Evolutionary conservation across 35 echinoderm and acorn worm genomes (phyloP), one percentile per base, ranked within the genome.

Genomic region (Apostichopus japonicus): DNA sequence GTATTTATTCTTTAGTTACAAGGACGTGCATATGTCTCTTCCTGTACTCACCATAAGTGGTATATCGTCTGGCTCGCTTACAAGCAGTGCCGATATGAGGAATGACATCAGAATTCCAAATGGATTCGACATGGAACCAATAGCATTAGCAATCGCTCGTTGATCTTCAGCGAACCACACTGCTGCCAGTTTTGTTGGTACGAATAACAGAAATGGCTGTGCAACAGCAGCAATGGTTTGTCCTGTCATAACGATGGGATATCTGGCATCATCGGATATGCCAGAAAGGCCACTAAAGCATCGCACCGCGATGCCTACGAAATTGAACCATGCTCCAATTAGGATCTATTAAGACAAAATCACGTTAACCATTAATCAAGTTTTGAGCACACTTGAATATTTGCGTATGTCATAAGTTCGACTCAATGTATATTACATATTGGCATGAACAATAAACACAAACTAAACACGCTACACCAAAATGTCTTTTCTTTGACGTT

Each of bases 121-220:
- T 15, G 97, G 97, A 78, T 99, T 96, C 19, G 95, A 80, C 95
- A 96, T 96, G 9, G 97, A 95, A 17, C 93, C 97, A 22, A 99
- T 91, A 23, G 93, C 94, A 71, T 99, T 96, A 2, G 95, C 97
- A 11, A 92, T 94, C 8, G 95, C 94, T 72, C 97, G 65, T 56
- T 99, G 97, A 53, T 95, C 92, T 17, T 95, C 97, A 6, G 92
- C 76, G 56, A 99, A 99, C 97, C 97, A 99, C 7, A 92, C 62
- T 11, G 97, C 97, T 4, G 95, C 95, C 24, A 99, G 86, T 67
- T 99, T 99, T 27, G 97, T 99, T 0, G 97, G 97, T 23, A 95
- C 87, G 79, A 99, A 99, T 62, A 99, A 65, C 1, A 99, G 79
- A 78, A 99, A 99, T 21, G 97, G 97, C 59, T 99, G 97, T 8